Evolutionary conservation across 2,113 vertebrate species (phyloP).

Genomic region (Galbula dea): DNA sequence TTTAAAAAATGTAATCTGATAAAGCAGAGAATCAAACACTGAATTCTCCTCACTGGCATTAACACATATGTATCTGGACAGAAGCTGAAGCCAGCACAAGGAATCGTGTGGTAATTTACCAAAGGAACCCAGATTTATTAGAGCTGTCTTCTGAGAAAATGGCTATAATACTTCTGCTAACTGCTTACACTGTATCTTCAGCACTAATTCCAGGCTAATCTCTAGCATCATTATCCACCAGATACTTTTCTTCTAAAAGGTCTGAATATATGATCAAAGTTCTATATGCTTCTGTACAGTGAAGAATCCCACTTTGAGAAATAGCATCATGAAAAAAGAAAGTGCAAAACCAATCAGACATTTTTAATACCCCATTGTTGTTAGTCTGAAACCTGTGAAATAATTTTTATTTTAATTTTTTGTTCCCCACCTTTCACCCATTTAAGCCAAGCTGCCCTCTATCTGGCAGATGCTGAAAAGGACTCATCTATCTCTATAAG

Average conservation of each 20-base stretch:
- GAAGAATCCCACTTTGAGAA: not conserved
- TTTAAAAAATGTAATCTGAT: not conserved
- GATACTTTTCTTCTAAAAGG: not conserved
- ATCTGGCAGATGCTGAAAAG: not conserved
- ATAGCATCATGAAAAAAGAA: not conserved
- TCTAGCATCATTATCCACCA: conserved; percentile 22
- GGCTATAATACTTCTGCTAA: conserved; percentile 43
- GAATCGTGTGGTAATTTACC: conserved; percentile 20
- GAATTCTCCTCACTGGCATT: not conserved
- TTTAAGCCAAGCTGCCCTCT: not conserved
- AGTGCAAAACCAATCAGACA: not conserved
- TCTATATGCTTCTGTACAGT: not conserved
- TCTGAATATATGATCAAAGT: conserved; percentile 25
- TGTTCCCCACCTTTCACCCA: not conserved
- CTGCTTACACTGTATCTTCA: not conserved
- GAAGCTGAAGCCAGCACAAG: not conserved
- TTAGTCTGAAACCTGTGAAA: not conserved
- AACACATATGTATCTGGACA: not conserved
- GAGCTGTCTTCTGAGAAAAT: conserved; percentile 36
- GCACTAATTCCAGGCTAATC: conserved; percentile 53
- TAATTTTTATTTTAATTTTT: not conserved
- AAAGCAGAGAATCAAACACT: not conserved
- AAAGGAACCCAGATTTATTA: conserved; percentile 45
- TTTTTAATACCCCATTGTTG: not conserved
- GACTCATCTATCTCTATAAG: not conserved